Base-by-base conservation (phyloP, 2,888 invertebrate genomes). In the Xestia ashworthii region DNA sequence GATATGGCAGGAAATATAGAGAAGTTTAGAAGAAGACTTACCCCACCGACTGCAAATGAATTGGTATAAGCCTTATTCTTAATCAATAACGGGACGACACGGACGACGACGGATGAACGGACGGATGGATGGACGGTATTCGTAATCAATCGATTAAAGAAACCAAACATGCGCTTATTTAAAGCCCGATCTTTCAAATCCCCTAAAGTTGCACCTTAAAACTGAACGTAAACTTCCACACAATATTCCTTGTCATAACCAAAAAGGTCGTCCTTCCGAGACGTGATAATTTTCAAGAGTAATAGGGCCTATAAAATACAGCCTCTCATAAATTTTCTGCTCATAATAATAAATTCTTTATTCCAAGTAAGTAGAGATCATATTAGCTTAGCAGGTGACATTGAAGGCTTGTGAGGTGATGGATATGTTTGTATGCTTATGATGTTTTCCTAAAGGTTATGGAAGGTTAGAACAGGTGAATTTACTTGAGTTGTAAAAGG, bases 281-380 rank as follows among this genome's bases (percentile, higher is more conserved):
- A 73, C 38, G 81, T 76, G 74, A 80, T 78, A 76, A 87, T 86
- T 82, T 85, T 74, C 58, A 68, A 68, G 75, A 84, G 66, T 78
- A 87, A 77, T 74, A 66, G 72, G 65, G 44, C 32, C 67, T 68
- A 66, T 86, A 74, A 78, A 81, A 70, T 78, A 84, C 55, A 65
- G 66, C 64, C 55, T 73, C 67, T 50, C 74, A 71, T 81, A 82
- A 60, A 84, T 76, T 68, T 46, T 62, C 77, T 32, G 73, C 50
- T 62, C 25, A 64, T 22, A 25, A 22, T 53, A 74, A 73, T n/a
- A 58, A 0, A 50, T 50, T 78, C 66, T 46, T 77, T 77, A 78
- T 62, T 50, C 2, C 22, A 68, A 53, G 32, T 50, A 5, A 2
- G 19, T 78, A 77, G 38, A 69, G 9, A 12, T 78, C 50, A 67